phyloP scores from a whole-genome alignment of 1,140 invertebrate genomes.

The Diabrotica undecimpunctata region DNA sequence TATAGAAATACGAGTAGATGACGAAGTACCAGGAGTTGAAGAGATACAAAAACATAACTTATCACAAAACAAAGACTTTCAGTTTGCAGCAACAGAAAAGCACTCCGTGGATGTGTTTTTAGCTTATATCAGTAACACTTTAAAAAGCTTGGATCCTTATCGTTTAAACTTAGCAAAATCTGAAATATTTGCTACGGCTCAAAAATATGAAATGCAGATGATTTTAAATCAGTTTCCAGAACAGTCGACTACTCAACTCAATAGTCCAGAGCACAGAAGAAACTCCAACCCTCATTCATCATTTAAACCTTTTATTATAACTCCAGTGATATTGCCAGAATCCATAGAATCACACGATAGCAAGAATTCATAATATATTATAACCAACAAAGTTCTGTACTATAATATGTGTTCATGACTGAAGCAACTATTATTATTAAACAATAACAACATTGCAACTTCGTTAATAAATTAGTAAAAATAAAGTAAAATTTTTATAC shows the following conservation, averaged over 20 bases:
- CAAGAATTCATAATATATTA: too few species aligned
- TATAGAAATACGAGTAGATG: not conserved
- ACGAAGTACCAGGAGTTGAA: not conserved
- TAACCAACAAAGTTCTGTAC: too few species aligned
- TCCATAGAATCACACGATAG: too few species aligned
- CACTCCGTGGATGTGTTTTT: not conserved
- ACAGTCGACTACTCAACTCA: not conserved
- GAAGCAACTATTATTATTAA: too few species aligned
- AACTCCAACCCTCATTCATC: not conserved
- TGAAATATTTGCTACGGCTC: slow-evolving; percentile 5
- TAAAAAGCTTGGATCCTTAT: slow-evolving; percentile 7
- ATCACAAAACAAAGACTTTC: not conserved
- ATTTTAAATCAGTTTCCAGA: not conserved
- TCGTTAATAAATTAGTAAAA: too few species aligned
- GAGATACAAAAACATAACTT: not conserved
- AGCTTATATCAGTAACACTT: not conserved
- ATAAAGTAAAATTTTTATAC: too few species aligned
- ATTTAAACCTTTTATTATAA: not conserved
- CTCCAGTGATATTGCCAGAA: not conserved
- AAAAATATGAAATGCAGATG: slow-evolving; percentile 5
- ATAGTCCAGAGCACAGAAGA: not conserved
- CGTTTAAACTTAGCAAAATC: slow-evolving; percentile 5
- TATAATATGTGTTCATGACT: too few species aligned
- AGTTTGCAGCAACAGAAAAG: not conserved
- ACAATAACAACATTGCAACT: too few species aligned